Conservation (phyloP, 53 echinoderm and acorn worm genomes). For the Paracentrotus lividus region DNA sequence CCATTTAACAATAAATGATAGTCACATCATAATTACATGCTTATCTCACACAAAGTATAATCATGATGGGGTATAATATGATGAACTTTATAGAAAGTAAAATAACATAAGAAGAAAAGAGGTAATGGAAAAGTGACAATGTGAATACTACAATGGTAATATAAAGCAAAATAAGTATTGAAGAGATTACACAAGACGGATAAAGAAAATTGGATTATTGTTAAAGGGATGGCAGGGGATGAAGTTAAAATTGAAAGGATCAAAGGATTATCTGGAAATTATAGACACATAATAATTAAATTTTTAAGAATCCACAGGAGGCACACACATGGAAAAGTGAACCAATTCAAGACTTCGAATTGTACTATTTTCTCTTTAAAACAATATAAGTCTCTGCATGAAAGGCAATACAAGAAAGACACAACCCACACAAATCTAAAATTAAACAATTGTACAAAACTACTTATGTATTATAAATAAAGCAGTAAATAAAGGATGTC, state of each 20-base stretch:
- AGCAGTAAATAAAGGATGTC: constrained; percentile 9
- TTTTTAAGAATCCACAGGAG: too few relatives aligned
- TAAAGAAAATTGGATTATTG: not conserved
- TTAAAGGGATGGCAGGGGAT: not conserved
- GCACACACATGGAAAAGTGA: not conserved
- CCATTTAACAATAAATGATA: too few relatives aligned
- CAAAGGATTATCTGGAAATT: not conserved
- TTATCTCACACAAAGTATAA: too few relatives aligned
- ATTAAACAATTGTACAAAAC: not conserved
- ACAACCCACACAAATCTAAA: not conserved
- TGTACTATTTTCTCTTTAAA: not conserved
- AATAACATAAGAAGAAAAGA: too few relatives aligned
- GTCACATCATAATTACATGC: too few relatives aligned
- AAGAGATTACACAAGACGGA: not conserved
- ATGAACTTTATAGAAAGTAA: too few relatives aligned
- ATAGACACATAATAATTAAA: not conserved
- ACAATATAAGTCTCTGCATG: not conserved
- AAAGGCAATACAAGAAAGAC: not conserved
- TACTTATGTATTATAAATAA: not conserved
- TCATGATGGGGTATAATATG: too few relatives aligned
- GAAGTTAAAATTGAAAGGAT: too few relatives aligned
- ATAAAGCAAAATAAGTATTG: not conserved
- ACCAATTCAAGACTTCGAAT: not conserved
- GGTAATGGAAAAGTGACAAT: too few relatives aligned
- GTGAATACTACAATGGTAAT: not conserved